phyloP scores from a whole-genome alignment of 1,140 invertebrate genomes.

The Tetragonula clypearis region DNA sequence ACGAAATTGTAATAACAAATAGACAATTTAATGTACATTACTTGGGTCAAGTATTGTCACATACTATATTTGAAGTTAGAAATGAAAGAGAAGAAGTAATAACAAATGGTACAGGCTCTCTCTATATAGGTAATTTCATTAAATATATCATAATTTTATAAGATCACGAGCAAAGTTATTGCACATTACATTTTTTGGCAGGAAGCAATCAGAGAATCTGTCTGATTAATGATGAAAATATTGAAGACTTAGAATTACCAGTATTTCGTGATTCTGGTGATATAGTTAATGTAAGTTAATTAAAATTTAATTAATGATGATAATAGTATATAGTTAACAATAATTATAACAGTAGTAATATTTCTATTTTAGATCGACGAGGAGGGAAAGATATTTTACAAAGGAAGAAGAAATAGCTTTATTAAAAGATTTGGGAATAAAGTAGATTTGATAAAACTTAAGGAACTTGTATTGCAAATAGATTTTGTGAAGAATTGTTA shows the following conservation, averaged over 20 bases:
- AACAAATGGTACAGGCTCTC: constrained; percentile 81
- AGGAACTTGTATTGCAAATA: constrained; percentile 81
- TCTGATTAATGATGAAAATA: constrained; percentile 82
- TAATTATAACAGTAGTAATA: not conserved
- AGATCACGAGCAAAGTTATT: constrained; percentile 14
- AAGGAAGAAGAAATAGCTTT: constrained; percentile 85
- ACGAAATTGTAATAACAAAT: constrained; percentile 80
- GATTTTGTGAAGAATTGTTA: constrained; percentile 80
- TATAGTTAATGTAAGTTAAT: constrained; percentile 78
- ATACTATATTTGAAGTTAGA: constrained; percentile 84
- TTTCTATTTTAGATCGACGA: constrained; percentile 74
- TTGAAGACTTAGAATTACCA: constrained; percentile 71
- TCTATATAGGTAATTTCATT: constrained; percentile 82
- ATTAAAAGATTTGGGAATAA: constrained; percentile 90
- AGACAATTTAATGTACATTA: constrained; percentile 50
- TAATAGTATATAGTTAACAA: not conserved
- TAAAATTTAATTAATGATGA: not conserved
- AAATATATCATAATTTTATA: constrained; percentile 4
- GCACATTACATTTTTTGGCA: constrained; percentile 69
- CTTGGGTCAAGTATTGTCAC: constrained; percentile 84
- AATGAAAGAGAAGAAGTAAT: constrained; percentile 69
- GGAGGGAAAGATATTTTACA: constrained; percentile 83
- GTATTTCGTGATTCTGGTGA: constrained; percentile 87
- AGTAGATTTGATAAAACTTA: constrained; percentile 84
- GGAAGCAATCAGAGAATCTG: constrained; percentile 85